Conservation (phyloP, 2,888 invertebrate species). For the Lycia hirtaria region DNA sequence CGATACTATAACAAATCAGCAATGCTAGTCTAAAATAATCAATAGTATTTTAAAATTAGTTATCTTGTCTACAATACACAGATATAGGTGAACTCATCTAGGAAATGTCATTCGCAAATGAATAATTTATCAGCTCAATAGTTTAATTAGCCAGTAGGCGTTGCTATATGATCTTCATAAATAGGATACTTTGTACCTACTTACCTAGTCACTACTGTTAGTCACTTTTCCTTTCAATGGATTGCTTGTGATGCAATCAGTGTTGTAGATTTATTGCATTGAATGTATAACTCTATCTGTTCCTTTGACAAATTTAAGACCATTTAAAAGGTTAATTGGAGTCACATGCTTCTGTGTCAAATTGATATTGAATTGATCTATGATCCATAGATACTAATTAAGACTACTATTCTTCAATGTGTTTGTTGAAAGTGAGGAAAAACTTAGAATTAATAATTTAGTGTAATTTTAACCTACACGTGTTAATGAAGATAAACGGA, state of each 20-base stretch:
- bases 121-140: constrained; percentile 20
- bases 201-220: neutral
- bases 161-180: constrained; percentile 5
- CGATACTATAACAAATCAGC: neutral
- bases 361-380: neutral
- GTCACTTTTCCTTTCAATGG: constrained; percentile 23
- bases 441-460: no score
- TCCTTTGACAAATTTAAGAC: neutral
- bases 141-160: constrained; percentile 13
- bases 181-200: neutral
- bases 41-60: constrained; percentile 1
- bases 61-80: constrained; percentile 11
- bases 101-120: constrained; percentile 17
- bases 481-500: no score
- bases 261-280: neutral
- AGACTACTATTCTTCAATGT: no score
- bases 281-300: neutral
- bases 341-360: constrained; percentile 18
- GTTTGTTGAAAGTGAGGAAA: no score
- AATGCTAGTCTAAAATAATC: neutral
- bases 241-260: neutral
- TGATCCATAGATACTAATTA: no score
- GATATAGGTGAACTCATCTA: constrained; percentile 21
- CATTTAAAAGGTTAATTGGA: constrained; percentile 23
- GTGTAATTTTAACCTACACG: no score